These are phyloP conservation scores for Sphaerodactylus townsendi DNA, from an alignment of 2,113 vertebrate genomes.

Conservation along the genomic window DNA sequence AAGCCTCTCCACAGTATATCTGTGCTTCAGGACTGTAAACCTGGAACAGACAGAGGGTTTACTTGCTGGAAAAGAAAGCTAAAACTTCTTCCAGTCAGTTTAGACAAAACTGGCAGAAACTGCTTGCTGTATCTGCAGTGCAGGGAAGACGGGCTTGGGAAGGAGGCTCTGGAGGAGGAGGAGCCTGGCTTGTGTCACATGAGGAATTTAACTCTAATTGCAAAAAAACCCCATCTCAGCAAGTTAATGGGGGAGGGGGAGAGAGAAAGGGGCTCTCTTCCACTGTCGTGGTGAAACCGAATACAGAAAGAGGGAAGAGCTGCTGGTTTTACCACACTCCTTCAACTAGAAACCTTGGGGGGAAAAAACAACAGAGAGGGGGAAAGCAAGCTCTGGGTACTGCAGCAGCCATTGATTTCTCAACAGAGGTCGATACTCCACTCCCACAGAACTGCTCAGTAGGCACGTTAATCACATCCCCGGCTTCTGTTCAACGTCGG, in stretches of 20 bases:
- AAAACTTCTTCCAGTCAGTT: slow-evolving; percentile 47
- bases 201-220: slow-evolving; percentile 62
- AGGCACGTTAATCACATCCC: slow-evolving; percentile 76
- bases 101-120: slow-evolving; percentile 54
- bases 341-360: slow-evolving; percentile 52
- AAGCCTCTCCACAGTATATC: slow-evolving; percentile 32
- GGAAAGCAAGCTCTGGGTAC: slow-evolving; percentile 51
- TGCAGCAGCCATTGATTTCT: slow-evolving; percentile 78
- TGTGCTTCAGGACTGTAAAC: slow-evolving; percentile 37
- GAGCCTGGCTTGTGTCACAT: slow-evolving; percentile 45
- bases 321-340: slow-evolving; percentile 58
- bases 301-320: slow-evolving; percentile 33
- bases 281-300: slow-evolving; percentile 40
- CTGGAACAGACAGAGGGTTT: slow-evolving; percentile 14
- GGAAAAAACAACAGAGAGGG: neutral
- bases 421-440: slow-evolving; percentile 73
- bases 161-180: slow-evolving; percentile 62
- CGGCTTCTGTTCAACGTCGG: slow-evolving; percentile 66
- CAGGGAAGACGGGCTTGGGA: slow-evolving; percentile 59
- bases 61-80: slow-evolving; percentile 36
- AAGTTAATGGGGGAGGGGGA: slow-evolving; percentile 5
- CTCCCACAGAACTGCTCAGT: slow-evolving; percentile 74
- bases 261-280: neutral
- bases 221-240: slow-evolving; percentile 61
- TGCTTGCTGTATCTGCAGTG: slow-evolving; percentile 68